Percentiles rank a stretch among this genome's conserved stretches.
Conservation (phyloP, 92 coral and sea anemone genomes). For the Galaxea fascicularis region DNA sequence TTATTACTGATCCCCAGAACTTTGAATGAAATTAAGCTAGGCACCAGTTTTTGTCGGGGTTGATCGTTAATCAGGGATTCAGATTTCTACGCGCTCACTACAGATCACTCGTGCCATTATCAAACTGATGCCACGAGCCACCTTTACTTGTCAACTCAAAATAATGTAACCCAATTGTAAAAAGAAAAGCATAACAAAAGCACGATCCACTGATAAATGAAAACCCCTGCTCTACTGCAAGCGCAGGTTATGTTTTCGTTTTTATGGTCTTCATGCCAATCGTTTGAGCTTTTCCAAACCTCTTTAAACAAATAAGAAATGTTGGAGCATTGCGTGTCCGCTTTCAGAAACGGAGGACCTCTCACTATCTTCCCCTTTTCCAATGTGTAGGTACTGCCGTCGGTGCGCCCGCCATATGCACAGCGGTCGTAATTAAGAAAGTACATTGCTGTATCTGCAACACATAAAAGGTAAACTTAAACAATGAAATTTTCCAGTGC, state of each 20-base stretch:
- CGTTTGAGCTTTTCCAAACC: background rate
- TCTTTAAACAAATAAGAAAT: background rate
- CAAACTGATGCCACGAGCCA: too few relatives aligned
- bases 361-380: conserved; percentile 6
- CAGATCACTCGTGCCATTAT: too few relatives aligned
- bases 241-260: background rate
- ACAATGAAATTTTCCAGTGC: background rate
- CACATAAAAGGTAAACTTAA: background rate
- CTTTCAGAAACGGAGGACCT: conserved; percentile 25
- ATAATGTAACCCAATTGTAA: background rate
- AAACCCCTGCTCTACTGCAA: background rate
- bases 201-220: background rate
- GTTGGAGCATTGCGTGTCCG: conserved; percentile 13
- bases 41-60: too few relatives aligned
- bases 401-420: conserved; percentile 72
- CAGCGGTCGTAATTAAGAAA: conserved; percentile 80
- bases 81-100: too few relatives aligned
- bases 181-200: conserved; percentile 1
- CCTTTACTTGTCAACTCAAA: background rate
- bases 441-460: conserved; percentile 40
- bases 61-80: too few relatives aligned
- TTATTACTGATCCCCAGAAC: too few relatives aligned
- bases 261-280: background rate
- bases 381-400: conserved; percentile 32
- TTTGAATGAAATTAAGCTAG: too few relatives aligned